Evolutionary conservation across 1,140 invertebrate genomes (phyloP), one percentile per base, ranked within the genome.

Genomic region (Saccostrea glomerata): DNA sequence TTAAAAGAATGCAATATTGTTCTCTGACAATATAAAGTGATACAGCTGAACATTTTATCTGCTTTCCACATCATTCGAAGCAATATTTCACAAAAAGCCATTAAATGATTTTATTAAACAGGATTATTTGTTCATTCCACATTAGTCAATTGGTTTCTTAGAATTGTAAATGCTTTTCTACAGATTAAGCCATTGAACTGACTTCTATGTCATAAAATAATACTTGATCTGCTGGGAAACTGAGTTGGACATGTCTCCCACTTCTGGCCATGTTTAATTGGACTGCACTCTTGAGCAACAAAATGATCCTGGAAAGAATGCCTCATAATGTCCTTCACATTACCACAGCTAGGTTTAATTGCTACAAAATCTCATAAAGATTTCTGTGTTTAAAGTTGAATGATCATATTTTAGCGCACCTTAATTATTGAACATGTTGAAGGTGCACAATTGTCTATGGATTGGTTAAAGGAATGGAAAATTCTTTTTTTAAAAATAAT

Each of bases 51-150:
- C 70, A 77, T 25, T 77, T 77, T 36, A 77, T 82, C 83, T 66
- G 13, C 47, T 82, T 40, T 82, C 55, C 73, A 23, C 56, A 36
- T 84, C 82, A 47, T 58, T 84, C 55, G 25, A 82, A 30, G 30
- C 70, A 30, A 17, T 36, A 77, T 77, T 77, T 77, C 70, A 77
- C 30, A 36, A 25, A 36, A 77, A 77, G 70, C 70, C 70, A 77
- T 77, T 77, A 77, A 30, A 25, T 77, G 70, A 77, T 77, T 77
- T 77, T 77, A 77, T 77, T 77, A 13, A 77, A 63, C 30, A 15
- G 70, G 70, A 77, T 77, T 77, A 77, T 77, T 36, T 77, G 30
- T 77, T 77, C 30, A 77, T 77, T 77, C 30, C 58, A 63, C 15
- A 36, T 15, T 30, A 77, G 13, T 77, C 70, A 25, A 77, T 77